Conservation (phyloP, 2,888 invertebrate genomes). For the Dermolepida albohirtum region DNA sequence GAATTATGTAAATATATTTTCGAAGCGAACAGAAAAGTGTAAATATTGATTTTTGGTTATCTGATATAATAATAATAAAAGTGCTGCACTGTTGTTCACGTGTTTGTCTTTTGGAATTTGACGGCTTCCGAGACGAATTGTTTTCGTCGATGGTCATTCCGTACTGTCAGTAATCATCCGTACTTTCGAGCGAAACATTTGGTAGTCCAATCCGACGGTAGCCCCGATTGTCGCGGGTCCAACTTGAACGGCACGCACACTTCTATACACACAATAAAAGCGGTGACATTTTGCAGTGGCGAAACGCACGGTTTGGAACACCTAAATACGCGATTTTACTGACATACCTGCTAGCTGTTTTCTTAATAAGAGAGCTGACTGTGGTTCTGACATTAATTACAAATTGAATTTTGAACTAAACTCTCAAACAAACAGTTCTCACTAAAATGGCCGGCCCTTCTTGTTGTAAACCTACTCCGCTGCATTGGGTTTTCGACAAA, state of each 20-base stretch:
- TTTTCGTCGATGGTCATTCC: not conserved
- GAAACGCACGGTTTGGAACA: slow-evolving; percentile 32
- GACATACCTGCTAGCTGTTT: slow-evolving; percentile 94
- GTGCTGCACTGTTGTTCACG: slow-evolving; percentile 26
- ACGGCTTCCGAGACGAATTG: slow-evolving; percentile 3
- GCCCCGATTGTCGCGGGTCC: slow-evolving; percentile 23
- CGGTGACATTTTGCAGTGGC: slow-evolving; percentile 40
- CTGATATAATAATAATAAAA: slow-evolving; percentile 30
- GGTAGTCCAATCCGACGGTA: slow-evolving; percentile 5
- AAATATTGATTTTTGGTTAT: slow-evolving; percentile 42
- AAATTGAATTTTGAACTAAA: slow-evolving; percentile 81
- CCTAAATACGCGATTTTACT: slow-evolving; percentile 51
- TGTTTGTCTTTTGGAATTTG: slow-evolving; percentile 5
- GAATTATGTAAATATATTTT: slow-evolving; percentile 26
- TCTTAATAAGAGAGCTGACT: slow-evolving; percentile 93
- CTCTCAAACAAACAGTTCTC: slow-evolving; percentile 79
- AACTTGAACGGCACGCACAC: slow-evolving; percentile 34
- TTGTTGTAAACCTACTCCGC: slow-evolving; percentile 52
- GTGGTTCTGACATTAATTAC: slow-evolving; percentile 95
- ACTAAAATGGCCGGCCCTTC: slow-evolving; percentile 76
- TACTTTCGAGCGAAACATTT: not conserved
- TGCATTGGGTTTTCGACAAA: slow-evolving; percentile 61
- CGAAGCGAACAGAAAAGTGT: slow-evolving; percentile 35
- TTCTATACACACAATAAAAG: slow-evolving; percentile 21
- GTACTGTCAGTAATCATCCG: not conserved